These are phyloP conservation scores for Myotis findleyi DNA, from an alignment of 2,797 vertebrate species.

Conservation along the genomic window DNA sequence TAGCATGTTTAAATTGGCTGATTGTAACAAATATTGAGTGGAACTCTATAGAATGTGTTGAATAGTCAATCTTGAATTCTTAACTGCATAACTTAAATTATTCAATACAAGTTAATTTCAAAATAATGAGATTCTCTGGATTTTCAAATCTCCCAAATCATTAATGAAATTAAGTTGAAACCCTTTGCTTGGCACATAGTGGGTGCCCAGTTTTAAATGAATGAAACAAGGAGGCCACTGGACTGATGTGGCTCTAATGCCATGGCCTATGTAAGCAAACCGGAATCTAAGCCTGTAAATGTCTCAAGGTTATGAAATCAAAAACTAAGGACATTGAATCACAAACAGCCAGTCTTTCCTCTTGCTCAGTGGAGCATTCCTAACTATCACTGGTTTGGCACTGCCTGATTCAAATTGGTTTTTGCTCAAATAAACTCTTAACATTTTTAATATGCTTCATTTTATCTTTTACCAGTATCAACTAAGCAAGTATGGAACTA, in stretches of 20 bases:
- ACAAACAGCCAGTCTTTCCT: background rate
- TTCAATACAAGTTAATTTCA: background rate
- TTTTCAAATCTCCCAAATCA: background rate
- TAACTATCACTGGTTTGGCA: background rate
- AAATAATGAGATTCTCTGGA: background rate
- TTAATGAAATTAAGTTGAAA: background rate
- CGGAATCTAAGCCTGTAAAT: background rate
- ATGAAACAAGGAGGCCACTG: background rate
- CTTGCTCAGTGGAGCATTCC: background rate
- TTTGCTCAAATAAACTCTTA: background rate
- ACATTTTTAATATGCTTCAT: background rate
- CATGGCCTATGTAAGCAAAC: too few species aligned
- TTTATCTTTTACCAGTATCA: background rate
- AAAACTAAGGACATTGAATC: background rate
- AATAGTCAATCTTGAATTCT: background rate
- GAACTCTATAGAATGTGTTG: background rate
- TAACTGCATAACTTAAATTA: background rate
- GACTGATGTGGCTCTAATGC: background rate
- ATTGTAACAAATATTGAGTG: background rate
- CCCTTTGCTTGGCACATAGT: background rate
- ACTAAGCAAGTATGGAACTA: background rate
- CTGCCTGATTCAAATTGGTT: background rate
- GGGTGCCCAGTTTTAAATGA: background rate
- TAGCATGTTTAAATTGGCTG: background rate
- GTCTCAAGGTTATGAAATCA: background rate